Evolutionary conservation across 1,140 invertebrate genomes (phyloP).

Genomic region (Brachystomella parvula): DNA sequence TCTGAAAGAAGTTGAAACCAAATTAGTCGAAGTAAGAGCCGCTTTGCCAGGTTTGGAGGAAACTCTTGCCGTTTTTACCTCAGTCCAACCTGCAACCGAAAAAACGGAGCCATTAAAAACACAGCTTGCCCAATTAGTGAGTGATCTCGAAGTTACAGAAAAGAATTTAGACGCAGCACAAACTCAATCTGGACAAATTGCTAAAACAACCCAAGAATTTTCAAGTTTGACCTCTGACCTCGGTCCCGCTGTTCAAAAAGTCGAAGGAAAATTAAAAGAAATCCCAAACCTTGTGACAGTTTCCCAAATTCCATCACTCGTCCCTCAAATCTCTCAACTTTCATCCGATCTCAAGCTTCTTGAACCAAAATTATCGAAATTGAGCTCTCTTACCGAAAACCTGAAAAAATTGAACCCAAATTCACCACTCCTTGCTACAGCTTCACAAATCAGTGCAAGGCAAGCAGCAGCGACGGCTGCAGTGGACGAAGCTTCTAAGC

Average conservation of each 20-base stretch:
- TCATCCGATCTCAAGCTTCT: neutral
- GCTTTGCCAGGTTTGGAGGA: constrained; percentile 37
- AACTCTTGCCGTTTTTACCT: constrained; percentile 15
- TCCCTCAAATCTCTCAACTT: neutral
- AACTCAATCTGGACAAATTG: neutral
- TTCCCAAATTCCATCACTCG: neutral
- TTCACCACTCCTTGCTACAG: neutral
- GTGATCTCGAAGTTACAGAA: neutral
- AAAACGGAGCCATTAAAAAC: neutral
- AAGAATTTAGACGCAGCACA: neutral
- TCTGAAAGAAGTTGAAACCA: constrained; percentile 65
- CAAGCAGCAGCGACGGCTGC: neutral
- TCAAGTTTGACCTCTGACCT: neutral
- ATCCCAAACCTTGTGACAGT: neutral
- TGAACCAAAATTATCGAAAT: neutral
- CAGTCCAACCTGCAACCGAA: neutral
- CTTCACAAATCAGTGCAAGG: neutral
- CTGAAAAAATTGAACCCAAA: neutral
- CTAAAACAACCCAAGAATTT: neutral
- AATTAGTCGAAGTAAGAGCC: constrained; percentile 54
- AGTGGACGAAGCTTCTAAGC: neutral
- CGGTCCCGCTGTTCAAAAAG: neutral
- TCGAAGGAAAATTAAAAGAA: neutral
- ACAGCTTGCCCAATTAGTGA: neutral
- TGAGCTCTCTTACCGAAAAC: neutral